Evolutionary conservation across 2,797 vertebrate genomes (phyloP).

Genomic region (Tarsius wallacei): DNA sequence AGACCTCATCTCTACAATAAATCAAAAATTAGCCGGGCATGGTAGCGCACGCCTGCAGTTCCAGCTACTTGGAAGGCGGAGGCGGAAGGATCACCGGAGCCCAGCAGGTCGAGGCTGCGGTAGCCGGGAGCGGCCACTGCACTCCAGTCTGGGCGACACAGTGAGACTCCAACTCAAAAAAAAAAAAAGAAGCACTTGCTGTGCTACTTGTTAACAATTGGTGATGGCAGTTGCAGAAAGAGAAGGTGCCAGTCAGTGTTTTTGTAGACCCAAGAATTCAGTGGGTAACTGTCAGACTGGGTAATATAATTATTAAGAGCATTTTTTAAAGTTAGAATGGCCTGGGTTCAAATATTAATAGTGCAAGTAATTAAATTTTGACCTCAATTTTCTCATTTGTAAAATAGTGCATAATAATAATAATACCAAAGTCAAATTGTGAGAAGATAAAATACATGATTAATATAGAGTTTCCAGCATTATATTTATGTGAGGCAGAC

Average conservation of each 20-base stretch:
- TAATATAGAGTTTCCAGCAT: background rate
- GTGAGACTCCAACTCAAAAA: no score
- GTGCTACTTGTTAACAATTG: background rate
- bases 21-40: no score
- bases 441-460: background rate
- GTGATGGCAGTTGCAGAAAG: background rate
- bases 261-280: background rate
- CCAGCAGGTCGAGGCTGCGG: no score
- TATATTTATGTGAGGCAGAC: background rate
- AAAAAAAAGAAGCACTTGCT: no score
- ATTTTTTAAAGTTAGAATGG: background rate
- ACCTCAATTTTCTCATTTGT: background rate
- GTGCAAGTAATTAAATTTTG: background rate
- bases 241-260: background rate
- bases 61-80: no score
- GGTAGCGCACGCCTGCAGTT: no score
- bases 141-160: no score
- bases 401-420: background rate
- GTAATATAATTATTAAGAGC: background rate
- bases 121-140: no score
- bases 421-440: background rate
- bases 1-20: no score
- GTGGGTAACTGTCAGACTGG: background rate
- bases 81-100: no score
- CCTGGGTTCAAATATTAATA: background rate